phyloP scores from a whole-genome alignment of 2,113 vertebrate species.

The Vidua chalybeata region DNA sequence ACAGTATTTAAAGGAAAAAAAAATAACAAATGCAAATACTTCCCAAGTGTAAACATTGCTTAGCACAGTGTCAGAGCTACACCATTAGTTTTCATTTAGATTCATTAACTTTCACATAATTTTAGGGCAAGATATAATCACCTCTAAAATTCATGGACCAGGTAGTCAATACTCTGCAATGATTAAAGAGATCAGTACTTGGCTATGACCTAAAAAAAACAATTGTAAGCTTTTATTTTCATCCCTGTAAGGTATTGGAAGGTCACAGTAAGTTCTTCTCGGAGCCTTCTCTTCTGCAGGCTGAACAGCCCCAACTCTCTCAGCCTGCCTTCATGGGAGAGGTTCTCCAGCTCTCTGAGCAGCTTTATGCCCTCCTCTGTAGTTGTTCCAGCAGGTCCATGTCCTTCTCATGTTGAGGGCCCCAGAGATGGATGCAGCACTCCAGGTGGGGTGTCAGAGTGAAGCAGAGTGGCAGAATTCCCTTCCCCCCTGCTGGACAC shows the following conservation, averaged over 20 bases:
- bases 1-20: not conserved
- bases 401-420: accelerated
- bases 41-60: not conserved
- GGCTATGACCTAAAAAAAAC: not conserved
- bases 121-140: not conserved
- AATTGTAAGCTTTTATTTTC: not conserved
- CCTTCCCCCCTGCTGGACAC: not conserved
- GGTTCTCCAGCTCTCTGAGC: not conserved
- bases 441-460: not conserved
- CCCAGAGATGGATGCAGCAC: not conserved
- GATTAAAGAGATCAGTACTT: not conserved
- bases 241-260: not conserved
- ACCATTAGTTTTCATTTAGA: not conserved
- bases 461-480: not conserved
- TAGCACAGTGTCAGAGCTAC: not conserved
- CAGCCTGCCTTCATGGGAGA: not conserved
- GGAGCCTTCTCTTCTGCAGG: not conserved
- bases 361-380: not conserved
- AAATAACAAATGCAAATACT: not conserved
- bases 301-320: not conserved
- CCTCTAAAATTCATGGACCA: not conserved
- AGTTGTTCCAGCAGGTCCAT: not conserved
- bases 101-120: not conserved
- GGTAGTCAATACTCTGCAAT: not conserved
- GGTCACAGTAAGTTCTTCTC: not conserved